Evolutionary conservation across 1,140 invertebrate genomes (phyloP).

Genomic region (Geopemphigus sp.): DNA sequence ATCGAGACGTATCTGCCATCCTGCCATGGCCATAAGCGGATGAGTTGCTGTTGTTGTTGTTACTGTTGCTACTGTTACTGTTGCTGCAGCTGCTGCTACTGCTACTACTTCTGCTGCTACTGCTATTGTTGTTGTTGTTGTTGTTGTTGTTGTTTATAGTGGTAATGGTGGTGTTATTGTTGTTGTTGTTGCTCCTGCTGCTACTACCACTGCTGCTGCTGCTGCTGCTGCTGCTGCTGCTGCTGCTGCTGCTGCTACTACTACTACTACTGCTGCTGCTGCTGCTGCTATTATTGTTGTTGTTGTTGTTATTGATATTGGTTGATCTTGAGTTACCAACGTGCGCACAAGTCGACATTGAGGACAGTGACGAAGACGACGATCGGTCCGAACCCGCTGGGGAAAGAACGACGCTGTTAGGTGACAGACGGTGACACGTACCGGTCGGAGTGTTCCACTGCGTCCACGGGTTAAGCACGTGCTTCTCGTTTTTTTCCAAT

Average conservation of each 20-base stretch:
- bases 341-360: not conserved
- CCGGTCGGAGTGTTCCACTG: conserved; percentile 9
- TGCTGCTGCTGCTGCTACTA: not conserved
- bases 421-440: not conserved
- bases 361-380: not conserved
- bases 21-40: not conserved
- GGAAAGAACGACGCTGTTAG: not conserved
- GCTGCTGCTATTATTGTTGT: not conserved
- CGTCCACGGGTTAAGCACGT: conserved; percentile 5
- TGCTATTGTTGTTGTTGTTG: not conserved
- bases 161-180: too few relatives aligned
- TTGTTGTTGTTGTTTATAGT: not conserved
- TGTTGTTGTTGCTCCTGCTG: not conserved
- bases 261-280: too few relatives aligned
- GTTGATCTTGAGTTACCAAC: not conserved
- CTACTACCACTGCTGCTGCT: not conserved
- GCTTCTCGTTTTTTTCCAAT: not conserved
- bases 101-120: not conserved
- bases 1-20: not conserved
- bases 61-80: not conserved
- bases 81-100: not conserved
- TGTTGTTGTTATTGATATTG: not conserved
- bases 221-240: too few relatives aligned
- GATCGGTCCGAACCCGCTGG: not conserved
- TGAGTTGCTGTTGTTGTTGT: not conserved